These are phyloP conservation scores for Lophius piscatorius DNA, from an alignment of 2,113 vertebrate genomes.

Conservation along the genomic window DNA sequence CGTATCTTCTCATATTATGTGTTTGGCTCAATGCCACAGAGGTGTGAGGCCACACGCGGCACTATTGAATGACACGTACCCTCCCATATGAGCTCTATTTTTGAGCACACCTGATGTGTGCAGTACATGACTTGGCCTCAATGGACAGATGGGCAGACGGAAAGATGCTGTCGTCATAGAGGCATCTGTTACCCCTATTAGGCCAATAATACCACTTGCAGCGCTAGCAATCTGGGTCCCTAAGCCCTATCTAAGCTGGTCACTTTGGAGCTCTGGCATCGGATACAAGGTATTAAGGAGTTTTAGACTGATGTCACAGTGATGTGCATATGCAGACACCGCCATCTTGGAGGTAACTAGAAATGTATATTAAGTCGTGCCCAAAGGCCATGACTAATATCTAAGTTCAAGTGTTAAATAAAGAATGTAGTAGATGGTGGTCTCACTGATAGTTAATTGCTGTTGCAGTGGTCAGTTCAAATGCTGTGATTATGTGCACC, in stretches of 20 bases:
- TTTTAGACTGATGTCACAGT: no score
- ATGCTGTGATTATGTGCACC: no score
- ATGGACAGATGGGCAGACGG: constrained; percentile 71
- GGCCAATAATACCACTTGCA: constrained; percentile 80
- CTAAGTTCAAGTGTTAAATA: no score
- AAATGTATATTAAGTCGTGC: no score
- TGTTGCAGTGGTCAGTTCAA: no score
- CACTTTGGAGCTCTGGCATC: constrained; percentile 53
- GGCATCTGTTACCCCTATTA: constrained; percentile 78
- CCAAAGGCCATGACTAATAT: no score
- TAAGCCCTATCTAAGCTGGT: constrained; percentile 74
- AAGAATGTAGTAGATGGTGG: no score
- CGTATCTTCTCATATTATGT: constrained; percentile 30
- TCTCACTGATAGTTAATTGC: no score
- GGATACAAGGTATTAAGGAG: constrained; percentile 41
- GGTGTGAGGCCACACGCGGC: constrained; percentile 25
- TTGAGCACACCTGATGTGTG: constrained; percentile 72
- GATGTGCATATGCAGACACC: no score
- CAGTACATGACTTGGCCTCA: constrained; percentile 56
- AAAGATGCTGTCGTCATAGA: constrained; percentile 77
- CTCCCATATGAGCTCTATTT: constrained; percentile 54
- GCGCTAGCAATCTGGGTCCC: constrained; percentile 69
- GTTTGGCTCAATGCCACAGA: constrained; percentile 40
- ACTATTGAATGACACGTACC: constrained; percentile 44
- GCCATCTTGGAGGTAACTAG: no score